Conservation (phyloP, 2,888 invertebrate species). For the Myopa tessellatipennis region DNA sequence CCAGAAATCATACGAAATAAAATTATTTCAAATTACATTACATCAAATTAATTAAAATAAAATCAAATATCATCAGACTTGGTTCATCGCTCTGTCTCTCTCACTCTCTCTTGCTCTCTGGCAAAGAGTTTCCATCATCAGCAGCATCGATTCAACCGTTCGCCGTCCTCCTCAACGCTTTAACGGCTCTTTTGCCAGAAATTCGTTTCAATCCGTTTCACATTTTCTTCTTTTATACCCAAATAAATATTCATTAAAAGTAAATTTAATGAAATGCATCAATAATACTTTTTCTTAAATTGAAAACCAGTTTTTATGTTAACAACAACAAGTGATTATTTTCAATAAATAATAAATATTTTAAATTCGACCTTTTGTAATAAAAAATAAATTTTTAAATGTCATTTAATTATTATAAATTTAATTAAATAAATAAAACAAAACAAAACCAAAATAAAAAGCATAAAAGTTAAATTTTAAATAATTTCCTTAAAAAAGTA, state of each 20-base stretch:
- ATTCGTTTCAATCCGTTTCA: too few species aligned
- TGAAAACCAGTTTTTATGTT: conserved; percentile 42
- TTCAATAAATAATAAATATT: conserved; percentile 51
- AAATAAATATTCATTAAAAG: conserved; percentile 34
- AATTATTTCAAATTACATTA: background rate
- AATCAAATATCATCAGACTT: background rate
- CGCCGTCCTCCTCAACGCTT: background rate
- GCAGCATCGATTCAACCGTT: background rate
- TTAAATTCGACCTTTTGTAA: conserved; percentile 42
- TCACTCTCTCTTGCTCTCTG: too few species aligned
- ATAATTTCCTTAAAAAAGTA: background rate
- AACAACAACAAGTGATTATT: conserved; percentile 47
- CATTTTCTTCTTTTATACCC: too few species aligned
- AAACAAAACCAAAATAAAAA: background rate
- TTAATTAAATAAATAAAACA: conserved; percentile 8
- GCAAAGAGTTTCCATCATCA: background rate
- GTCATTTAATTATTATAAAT: conserved; percentile 1
- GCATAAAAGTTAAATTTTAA: background rate
- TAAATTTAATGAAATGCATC: conserved; percentile 36
- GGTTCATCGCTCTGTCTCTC: too few species aligned
- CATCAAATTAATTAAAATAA: background rate
- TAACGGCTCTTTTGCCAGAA: background rate
- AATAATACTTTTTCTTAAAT: background rate
- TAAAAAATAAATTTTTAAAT: background rate
- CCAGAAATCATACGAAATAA: background rate